Base-by-base conservation (phyloP, 2,113 vertebrate species). In the Chrysochloris asiatica region DNA sequence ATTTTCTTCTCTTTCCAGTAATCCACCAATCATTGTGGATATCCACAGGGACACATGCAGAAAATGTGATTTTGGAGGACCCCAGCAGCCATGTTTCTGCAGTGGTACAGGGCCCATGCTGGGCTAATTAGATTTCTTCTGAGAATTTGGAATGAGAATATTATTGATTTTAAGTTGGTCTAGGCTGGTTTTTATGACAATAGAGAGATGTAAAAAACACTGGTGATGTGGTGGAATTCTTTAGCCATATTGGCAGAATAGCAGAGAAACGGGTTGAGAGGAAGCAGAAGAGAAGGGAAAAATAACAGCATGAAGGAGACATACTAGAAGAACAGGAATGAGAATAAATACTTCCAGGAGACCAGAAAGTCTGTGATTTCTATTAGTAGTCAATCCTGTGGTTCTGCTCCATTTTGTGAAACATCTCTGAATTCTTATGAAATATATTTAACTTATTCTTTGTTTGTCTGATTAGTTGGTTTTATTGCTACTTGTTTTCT, bases 1-100 rank as follows among this genome's bases (percentile, higher is more conserved):
- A 89, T 91, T 52, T 86, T 47, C 52, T 47, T 83, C 59, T 90
- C 59, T 45, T 91, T 38, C 41, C 45, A 86, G 87, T 89, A 93
- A 92, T 88, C 65, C 45, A 91, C 52, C 71, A 92, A 72, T 36
- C 90, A 92, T 14, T 93, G 75, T 67, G 93, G 79, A 94, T 86
- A 90, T 65, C 63, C 83, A 71, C 67, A 47, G 83, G n/a, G 79
- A 86, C 90, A 87, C 84, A 69, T 90, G 79, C 89, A 41, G 69
- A 88, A 94, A 94, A 94, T 94, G 50, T 47, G 75, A 95, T 65
- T 92, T 82, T 77, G 69, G 78, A 77, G 82, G 6, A 38, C 73
- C n/a, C 59, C 50, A 73, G 67, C 14, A 87, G 61, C 54, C 89
- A n/a, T 86, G 59, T 73, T 92, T 81, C n/a, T 82, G 9, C 38